phyloP scores from a whole-genome alignment of 2,797 vertebrate species.

The Coranthus polyacanthus region DNA sequence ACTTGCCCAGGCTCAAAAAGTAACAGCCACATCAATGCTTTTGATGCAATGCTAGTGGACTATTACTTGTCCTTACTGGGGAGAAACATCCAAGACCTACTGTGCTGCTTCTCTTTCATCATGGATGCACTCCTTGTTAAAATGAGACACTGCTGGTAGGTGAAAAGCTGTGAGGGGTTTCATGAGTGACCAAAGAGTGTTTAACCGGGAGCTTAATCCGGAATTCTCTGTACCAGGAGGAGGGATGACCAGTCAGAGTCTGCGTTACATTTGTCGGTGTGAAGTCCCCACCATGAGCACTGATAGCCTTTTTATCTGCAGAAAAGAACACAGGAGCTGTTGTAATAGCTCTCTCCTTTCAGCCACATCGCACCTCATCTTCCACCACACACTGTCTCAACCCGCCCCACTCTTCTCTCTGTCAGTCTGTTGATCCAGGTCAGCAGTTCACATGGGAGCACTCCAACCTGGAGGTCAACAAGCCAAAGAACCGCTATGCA shows the following conservation, averaged over 20 bases:
- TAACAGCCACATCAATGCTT: neutral
- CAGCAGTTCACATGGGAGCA: slow-evolving; percentile 99
- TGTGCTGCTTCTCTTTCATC: slow-evolving; percentile 5
- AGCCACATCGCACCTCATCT: too few species aligned
- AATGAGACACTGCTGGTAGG: neutral
- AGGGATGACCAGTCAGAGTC: slow-evolving; percentile 8
- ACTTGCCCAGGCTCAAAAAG: too few species aligned
- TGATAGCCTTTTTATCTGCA: slow-evolving; percentile 14
- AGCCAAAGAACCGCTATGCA: slow-evolving; percentile 98
- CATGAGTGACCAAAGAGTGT: neutral
- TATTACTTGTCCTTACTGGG: too few species aligned
- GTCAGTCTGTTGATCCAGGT: slow-evolving; percentile 93
- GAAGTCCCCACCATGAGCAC: slow-evolving; percentile 2
- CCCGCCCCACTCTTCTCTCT: slow-evolving; percentile 6
- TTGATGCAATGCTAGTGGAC: neutral
- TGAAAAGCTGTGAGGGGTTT: neutral
- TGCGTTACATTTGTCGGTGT: slow-evolving; percentile 11
- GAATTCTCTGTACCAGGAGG: neutral
- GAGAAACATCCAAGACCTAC: neutral
- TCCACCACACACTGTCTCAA: neutral
- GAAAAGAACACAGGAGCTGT: too few species aligned
- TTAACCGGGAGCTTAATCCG: slow-evolving; percentile 4
- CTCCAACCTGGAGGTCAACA: slow-evolving; percentile 97
- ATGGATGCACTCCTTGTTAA: slow-evolving; percentile 6
- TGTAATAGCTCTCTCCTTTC: slow-evolving; percentile 11